These are phyloP conservation scores for Recurvirostra avosetta DNA, from an alignment of 2,113 vertebrate genomes.

Conservation along the genomic window DNA sequence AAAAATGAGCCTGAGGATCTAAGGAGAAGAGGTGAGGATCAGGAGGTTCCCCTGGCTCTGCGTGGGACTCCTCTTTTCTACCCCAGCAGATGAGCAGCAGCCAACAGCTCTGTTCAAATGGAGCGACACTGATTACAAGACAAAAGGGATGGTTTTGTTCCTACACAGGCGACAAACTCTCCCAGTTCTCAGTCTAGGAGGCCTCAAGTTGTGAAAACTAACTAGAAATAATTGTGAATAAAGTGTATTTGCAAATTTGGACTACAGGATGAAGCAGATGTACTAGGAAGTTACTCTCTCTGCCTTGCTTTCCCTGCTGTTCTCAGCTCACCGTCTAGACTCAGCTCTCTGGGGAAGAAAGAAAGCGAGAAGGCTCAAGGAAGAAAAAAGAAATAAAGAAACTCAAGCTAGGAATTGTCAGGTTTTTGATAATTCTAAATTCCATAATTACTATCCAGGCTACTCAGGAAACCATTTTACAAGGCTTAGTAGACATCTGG, in stretches of 20 bases:
- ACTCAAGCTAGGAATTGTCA: neutral
- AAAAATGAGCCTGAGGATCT: neutral
- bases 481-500: slow-evolving; percentile 46
- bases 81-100: neutral
- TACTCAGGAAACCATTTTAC: slow-evolving; percentile 47
- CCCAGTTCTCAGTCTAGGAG: neutral
- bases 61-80: neutral
- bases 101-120: neutral
- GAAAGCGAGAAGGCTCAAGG: neutral
- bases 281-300: neutral
- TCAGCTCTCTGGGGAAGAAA: neutral
- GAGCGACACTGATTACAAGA: neutral
- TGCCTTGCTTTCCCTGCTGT: neutral
- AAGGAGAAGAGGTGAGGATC: neutral
- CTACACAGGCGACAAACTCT: neutral
- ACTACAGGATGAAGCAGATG: neutral
- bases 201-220: neutral
- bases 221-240: neutral
- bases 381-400: neutral
- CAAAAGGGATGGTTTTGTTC: neutral
- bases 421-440: slow-evolving; percentile 35
- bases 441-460: neutral
- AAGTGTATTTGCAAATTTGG: neutral
- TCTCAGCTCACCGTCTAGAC: slow-evolving; percentile 30
- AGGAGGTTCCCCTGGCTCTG: neutral